Percentiles rank a stretch among this genome's conserved stretches.
phyloP scores from a whole-genome alignment of 2,113 vertebrate species.

The Orcinus orca region DNA sequence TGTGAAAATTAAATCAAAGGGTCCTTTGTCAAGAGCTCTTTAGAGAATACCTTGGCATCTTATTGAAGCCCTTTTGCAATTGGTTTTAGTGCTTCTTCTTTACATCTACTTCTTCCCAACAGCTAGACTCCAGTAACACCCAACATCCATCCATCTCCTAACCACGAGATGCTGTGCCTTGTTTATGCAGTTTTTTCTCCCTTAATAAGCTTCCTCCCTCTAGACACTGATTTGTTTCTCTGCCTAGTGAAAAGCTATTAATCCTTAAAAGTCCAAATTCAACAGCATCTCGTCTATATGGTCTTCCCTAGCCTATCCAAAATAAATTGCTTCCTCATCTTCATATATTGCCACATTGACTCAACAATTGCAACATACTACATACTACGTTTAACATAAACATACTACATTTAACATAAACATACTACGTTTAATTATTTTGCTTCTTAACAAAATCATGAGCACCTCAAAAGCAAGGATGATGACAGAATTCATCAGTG shows the following conservation, averaged over 20 bases:
- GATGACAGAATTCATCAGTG: background rate
- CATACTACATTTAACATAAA: too few species aligned
- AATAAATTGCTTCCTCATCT: background rate
- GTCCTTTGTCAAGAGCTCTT: background rate
- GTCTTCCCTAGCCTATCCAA: background rate
- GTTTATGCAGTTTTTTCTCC: background rate
- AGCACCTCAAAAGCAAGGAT: background rate
- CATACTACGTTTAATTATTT: background rate
- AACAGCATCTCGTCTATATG: background rate
- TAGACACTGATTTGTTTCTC: background rate
- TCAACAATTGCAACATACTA: background rate
- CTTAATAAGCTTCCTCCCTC: background rate
- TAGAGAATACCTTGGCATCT: background rate
- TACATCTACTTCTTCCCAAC: background rate
- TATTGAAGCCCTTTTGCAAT: background rate
- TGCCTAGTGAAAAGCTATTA: background rate
- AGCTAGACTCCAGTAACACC: background rate
- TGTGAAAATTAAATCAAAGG: background rate
- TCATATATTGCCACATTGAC: background rate
- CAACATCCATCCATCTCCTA: background rate
- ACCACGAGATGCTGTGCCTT: background rate
- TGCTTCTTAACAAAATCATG: background rate
- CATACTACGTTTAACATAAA: too few species aligned
- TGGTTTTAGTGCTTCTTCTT: background rate
- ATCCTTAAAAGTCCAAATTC: background rate